Base-by-base conservation (phyloP, 2,797 vertebrate species). In the Chrysolophus pictus region DNA sequence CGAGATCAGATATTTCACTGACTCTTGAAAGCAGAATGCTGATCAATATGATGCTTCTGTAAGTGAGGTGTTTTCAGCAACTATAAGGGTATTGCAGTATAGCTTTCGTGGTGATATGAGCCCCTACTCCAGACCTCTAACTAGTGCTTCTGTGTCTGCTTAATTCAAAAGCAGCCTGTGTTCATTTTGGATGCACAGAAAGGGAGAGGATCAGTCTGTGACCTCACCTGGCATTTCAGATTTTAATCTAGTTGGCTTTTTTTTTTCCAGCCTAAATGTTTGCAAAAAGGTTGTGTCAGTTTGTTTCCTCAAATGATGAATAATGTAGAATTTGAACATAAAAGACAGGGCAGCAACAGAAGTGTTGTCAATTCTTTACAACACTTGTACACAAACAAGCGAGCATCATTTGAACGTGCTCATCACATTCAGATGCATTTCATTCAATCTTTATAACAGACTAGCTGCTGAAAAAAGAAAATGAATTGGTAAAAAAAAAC, bases 281-380 rank as follows among this genome's bases (percentile, higher is more conserved):
- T 95, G 90, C 88, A 89, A 86, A 96, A 95, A 96, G 92, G 94
- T 95, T 95, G 81, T 89, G 88, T 96, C 93, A 89, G 75, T 95
- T 95, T 87, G 51, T 87, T 93, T 73, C 51, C 11, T 94, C 75
- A 91, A 81, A 87, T 93, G 84, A 91, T 96, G 84, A 96, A 89
- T 94, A 93, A 92, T 87, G 67, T 72, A 78, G 76, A 81, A 78
- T 69, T 81, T 63, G 64, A 91, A 70, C 24, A 7, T 81, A 67
- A 72, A 81, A 88, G 82, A 71, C 83, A 74, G 70, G 68, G 37
- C 47, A 81, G 83, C 83, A 73, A 5, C 74, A 26, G 33, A 80
- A 80, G 37, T 7, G 0, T 84, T 96, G 82, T 92, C 90, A 74
- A 17, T 82, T 83, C 64, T 84, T 86, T 78, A 55, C 81, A 92